Percentiles rank a stretch among this genome's conserved stretches.
These are phyloP conservation scores for Drosophila equinoxialis DNA, from an alignment of 1,140 invertebrate genomes.

Conservation along the genomic window DNA sequence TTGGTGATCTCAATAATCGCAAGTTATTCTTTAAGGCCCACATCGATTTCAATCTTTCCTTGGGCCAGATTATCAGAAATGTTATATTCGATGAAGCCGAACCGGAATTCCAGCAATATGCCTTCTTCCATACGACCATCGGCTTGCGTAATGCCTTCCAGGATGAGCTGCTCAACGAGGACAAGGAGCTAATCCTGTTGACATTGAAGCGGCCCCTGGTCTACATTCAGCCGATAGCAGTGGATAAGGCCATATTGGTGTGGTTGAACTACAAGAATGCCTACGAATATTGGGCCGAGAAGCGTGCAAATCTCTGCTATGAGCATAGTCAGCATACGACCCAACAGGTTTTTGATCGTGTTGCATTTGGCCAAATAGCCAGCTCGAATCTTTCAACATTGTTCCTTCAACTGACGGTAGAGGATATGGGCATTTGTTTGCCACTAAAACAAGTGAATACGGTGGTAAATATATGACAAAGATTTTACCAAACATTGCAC, in stretches of 20 bases:
- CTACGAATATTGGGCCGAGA: conserved; percentile 99
- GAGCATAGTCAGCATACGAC: conserved; percentile 88
- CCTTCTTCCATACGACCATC: conserved; percentile 98
- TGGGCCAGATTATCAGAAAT: conserved; percentile 96
- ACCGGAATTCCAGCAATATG: conserved; percentile 97
- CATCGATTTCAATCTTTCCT: conserved; percentile 96
- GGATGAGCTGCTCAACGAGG: conserved; percentile 95
- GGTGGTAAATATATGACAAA: conserved; percentile 37
- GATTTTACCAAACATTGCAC: conserved; percentile 20
- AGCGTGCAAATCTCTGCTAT: conserved; percentile 93
- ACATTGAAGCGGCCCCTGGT: conserved; percentile 95
- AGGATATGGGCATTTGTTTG: conserved; percentile 98
- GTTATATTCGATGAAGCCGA: conserved; percentile 98
- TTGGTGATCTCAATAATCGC: conserved; percentile 87
- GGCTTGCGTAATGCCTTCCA: conserved; percentile 92
- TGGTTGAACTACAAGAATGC: conserved; percentile 99
- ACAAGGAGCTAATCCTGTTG: conserved; percentile 97
- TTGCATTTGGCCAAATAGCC: conserved; percentile 90
- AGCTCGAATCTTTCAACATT: conserved; percentile 92
- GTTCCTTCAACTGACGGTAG: conserved; percentile 96
- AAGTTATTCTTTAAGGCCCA: conserved; percentile 97
- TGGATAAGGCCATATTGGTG: conserved; percentile 97
- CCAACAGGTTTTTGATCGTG: conserved; percentile 87
- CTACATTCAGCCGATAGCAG: conserved; percentile 97
- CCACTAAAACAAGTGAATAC: conserved; percentile 92